phyloP scores from a whole-genome alignment of 1,140 invertebrate genomes.

The Helicoverpa armigera region DNA sequence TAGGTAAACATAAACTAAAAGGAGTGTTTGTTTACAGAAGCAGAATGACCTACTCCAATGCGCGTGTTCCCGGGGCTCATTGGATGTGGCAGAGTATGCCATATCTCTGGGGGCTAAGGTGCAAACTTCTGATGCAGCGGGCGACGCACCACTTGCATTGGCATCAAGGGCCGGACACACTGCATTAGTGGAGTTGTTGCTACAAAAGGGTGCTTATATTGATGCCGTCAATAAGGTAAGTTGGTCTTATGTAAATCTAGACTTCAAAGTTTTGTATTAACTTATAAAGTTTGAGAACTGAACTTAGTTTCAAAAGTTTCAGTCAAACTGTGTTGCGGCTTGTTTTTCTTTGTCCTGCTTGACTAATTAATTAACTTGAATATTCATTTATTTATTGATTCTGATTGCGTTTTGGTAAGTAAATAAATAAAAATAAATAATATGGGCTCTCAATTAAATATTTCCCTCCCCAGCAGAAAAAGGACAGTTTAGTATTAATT shows the following conservation, averaged over 20 bases:
- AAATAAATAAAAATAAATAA: too few relatives aligned
- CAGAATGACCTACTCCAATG: conserved; percentile 84
- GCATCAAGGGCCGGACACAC: conserved; percentile 92
- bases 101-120: conserved; percentile 81
- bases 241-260: not conserved
- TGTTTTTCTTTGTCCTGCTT: too few relatives aligned
- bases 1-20: conserved; percentile 21
- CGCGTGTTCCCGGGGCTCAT: conserved; percentile 71
- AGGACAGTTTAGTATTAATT: too few relatives aligned
- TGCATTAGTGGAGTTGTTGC: conserved; percentile 90
- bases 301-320: too few relatives aligned
- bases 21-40: conserved; percentile 65
- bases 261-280: too few relatives aligned
- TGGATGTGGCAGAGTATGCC: conserved; percentile 88
- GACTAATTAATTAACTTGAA: too few relatives aligned
- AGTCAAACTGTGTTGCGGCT: too few relatives aligned
- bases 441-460: too few relatives aligned
- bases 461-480: too few relatives aligned
- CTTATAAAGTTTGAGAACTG: too few relatives aligned
- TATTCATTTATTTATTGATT: too few relatives aligned
- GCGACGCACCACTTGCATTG: conserved; percentile 92
- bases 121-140: conserved; percentile 87
- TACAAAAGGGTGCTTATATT: conserved; percentile 90
- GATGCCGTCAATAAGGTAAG: conserved; percentile 88
- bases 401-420: too few relatives aligned